Evolutionary conservation across 2,797 vertebrate species (phyloP).

Genomic region (Gambelia wislizenii): DNA sequence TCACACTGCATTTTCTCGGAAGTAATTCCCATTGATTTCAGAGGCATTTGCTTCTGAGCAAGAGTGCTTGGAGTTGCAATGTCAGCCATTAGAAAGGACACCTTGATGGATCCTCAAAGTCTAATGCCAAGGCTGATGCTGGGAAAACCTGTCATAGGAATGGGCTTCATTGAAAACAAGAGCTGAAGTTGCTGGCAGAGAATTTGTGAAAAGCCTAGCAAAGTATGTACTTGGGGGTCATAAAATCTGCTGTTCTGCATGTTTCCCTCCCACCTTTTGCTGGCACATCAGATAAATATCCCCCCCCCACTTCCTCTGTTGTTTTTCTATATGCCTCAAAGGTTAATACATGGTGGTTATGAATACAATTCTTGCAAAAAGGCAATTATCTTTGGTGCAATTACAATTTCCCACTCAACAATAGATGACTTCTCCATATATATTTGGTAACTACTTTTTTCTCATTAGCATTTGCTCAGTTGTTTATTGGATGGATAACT

Average conservation of each 20-base stretch:
- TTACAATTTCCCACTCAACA: constrained; percentile 36
- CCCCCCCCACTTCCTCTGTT: background rate
- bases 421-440: constrained; percentile 31
- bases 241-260: constrained; percentile 28
- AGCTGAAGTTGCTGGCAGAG: background rate
- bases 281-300: constrained; percentile 51
- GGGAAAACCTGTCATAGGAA: background rate
- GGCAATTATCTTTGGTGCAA: constrained; percentile 54
- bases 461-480: background rate
- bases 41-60: background rate
- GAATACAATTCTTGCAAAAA: constrained; percentile 60
- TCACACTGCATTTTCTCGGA: background rate
- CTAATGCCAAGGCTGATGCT: background rate
- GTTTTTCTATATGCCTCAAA: constrained; percentile 63
- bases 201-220: constrained; percentile 28
- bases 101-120: background rate
- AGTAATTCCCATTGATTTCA: background rate
- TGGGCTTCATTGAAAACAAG: background rate
- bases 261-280: background rate
- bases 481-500: constrained; percentile 14
- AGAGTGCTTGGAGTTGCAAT: background rate
- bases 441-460: constrained; percentile 47
- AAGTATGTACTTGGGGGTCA: constrained; percentile 32
- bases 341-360: constrained; percentile 71
- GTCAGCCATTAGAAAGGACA: background rate